Conservation (phyloP, 2,797 vertebrate species). For the Semotilus atromaculatus region DNA sequence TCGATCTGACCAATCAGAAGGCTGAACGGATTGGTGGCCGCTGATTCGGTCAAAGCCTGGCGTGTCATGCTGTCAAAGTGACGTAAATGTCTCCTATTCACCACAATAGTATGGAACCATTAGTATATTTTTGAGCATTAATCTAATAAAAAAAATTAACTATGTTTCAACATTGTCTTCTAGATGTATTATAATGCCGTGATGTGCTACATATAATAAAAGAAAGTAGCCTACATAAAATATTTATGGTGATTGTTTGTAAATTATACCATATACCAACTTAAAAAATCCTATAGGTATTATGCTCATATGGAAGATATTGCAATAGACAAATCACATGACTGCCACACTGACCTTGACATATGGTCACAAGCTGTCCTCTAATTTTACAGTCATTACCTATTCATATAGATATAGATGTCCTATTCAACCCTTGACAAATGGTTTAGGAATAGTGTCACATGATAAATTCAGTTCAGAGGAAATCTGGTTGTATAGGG, state of each 20-base stretch:
- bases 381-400: background rate
- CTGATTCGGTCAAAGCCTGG: slow-evolving; percentile 34
- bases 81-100: background rate
- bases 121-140: background rate
- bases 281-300: background rate
- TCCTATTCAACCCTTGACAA: background rate
- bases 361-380: background rate
- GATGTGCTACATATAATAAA: background rate
- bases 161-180: background rate
- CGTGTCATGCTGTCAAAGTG: background rate
- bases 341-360: background rate
- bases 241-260: background rate
- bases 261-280: background rate
- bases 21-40: background rate
- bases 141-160: background rate
- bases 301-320: background rate
- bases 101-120: too few relatives aligned
- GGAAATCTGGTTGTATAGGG: background rate
- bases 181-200: background rate
- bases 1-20: slow-evolving; percentile 47
- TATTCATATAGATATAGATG: background rate
- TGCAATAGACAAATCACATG: background rate
- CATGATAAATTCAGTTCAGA: background rate
- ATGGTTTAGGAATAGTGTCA: background rate
- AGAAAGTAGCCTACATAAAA: background rate